Conservation (phyloP, 2,888 invertebrate species). For the Crematogaster levior region DNA sequence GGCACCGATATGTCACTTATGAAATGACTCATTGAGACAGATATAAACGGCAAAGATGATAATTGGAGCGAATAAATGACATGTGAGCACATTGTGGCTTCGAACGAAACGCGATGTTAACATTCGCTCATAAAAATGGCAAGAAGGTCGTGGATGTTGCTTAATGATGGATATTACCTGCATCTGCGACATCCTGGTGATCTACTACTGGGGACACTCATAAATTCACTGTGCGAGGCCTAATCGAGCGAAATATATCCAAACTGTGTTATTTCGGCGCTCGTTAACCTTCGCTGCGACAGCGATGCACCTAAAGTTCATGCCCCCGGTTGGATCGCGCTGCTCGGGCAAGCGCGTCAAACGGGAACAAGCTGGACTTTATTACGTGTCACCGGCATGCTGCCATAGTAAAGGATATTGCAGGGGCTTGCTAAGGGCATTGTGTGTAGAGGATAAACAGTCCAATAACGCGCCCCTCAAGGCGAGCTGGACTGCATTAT, state of each 20-base stretch:
- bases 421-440: not conserved
- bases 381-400: constrained; percentile 62
- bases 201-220: constrained; percentile 9
- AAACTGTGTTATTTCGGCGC: constrained; percentile 11
- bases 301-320: constrained; percentile 54
- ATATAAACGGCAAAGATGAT: not conserved
- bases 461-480: constrained; percentile 31
- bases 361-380: constrained; percentile 57
- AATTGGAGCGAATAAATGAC: constrained; percentile 16
- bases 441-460: constrained; percentile 33
- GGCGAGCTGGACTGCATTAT: not conserved
- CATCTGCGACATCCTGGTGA: constrained; percentile 31
- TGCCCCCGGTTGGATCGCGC: constrained; percentile 41
- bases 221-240: constrained; percentile 52
- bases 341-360: constrained; percentile 36
- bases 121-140: constrained; percentile 53
- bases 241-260: constrained; percentile 45
- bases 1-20: not conserved
- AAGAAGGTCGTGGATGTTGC: constrained; percentile 42
- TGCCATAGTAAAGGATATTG: constrained; percentile 32
- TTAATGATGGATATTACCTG: constrained; percentile 47
- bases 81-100: not conserved
- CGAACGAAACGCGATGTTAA: not conserved
- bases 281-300: constrained; percentile 63
- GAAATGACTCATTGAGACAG: not conserved